Evolutionary conservation across 2,888 invertebrate genomes (phyloP).

Genomic region (Cantharis lateralis): DNA sequence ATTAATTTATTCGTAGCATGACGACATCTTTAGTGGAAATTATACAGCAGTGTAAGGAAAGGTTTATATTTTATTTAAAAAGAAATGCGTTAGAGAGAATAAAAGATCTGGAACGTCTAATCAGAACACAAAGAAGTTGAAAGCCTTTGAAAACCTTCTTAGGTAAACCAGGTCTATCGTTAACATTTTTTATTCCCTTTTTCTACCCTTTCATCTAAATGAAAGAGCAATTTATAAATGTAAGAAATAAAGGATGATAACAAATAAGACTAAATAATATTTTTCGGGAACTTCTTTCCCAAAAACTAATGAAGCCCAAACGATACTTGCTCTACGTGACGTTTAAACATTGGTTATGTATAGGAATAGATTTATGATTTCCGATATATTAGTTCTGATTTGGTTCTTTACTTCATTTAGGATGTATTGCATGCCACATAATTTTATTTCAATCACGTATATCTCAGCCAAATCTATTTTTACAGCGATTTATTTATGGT

Average conservation of each 20-base stretch:
- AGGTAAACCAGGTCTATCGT: constrained; percentile 32
- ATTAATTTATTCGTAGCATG: not conserved
- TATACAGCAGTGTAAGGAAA: not conserved
- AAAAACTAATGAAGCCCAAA: constrained; percentile 24
- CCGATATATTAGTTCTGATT: constrained; percentile 8
- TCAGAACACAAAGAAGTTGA: constrained; percentile 27
- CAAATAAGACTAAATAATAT: constrained; percentile 18
- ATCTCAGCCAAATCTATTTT: constrained; percentile 16
- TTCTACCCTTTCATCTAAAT: constrained; percentile 23
- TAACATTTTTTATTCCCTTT: constrained; percentile 26
- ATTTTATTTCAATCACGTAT: constrained; percentile 25
- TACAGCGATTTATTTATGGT: constrained; percentile 17
- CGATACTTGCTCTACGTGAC: constrained; percentile 19
- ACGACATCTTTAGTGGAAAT: not conserved
- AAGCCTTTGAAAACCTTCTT: constrained; percentile 24
- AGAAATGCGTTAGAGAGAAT: constrained; percentile 15
- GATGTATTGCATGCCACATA: constrained; percentile 5
- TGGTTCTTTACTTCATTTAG: not conserved
- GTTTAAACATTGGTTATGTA: constrained; percentile 9
- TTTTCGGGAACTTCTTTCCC: constrained; percentile 3
- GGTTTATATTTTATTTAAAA: not conserved
- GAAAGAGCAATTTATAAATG: constrained; percentile 27
- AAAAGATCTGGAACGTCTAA: constrained; percentile 25
- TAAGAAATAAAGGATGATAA: constrained; percentile 17
- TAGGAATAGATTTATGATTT: not conserved